phyloP scores from a whole-genome alignment of 2,113 vertebrate species.

The Myocastor coypus region DNA sequence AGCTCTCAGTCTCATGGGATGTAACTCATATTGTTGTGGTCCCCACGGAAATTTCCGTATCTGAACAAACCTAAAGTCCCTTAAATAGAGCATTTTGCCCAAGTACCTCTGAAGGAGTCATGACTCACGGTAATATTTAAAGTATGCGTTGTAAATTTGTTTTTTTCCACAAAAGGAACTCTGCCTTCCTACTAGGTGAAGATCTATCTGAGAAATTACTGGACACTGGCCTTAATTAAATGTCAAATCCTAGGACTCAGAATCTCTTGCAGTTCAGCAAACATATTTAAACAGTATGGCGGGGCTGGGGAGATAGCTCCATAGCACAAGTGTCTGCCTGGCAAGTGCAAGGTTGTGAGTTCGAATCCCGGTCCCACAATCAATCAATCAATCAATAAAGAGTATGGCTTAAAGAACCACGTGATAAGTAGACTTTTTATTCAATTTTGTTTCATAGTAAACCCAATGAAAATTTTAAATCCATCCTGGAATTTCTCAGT shows the following conservation, averaged over 20 bases:
- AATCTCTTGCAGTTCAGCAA: not conserved
- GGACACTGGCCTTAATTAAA: conserved; percentile 38
- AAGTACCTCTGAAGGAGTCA: not conserved
- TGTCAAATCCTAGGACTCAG: not conserved
- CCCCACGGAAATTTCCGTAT: not conserved
- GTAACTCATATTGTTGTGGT: not conserved
- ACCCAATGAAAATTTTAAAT: conserved; percentile 10
- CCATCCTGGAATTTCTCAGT: conserved; percentile 6
- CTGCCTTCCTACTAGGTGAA: conserved; percentile 2
- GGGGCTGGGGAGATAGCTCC: too few species aligned
- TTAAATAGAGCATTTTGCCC: not conserved
- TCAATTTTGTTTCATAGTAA: conserved; percentile 34
- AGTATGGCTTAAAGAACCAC: conserved; percentile 1
- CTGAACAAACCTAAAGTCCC: not conserved
- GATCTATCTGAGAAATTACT: not conserved
- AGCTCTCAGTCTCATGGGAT: not conserved
- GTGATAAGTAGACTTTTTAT: conserved; percentile 34
- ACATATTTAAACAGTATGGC: too few species aligned
- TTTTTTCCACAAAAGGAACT: not conserved
- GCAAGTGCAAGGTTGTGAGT: too few species aligned
- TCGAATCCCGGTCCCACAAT: too few species aligned
- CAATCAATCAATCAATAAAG: too few species aligned
- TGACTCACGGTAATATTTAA: not conserved
- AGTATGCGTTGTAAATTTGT: not conserved
- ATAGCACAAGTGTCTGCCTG: too few species aligned